phyloP scores from a whole-genome alignment of 2,797 vertebrate genomes.

The Petrocephalus sullivani region DNA sequence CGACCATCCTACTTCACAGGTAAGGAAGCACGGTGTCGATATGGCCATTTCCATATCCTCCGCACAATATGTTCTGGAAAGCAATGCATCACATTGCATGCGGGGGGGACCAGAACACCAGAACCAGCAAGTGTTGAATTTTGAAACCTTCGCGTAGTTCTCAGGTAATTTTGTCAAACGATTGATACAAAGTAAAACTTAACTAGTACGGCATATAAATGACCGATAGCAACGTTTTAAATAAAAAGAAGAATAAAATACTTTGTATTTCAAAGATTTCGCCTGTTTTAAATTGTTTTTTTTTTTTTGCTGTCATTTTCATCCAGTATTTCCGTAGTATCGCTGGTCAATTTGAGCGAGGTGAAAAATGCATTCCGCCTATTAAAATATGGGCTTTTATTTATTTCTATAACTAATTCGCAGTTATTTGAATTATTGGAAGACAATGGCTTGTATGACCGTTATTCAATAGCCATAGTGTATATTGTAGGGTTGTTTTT shows the following conservation, averaged over 20 bases:
- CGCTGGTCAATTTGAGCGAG: background rate
- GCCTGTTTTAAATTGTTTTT: background rate
- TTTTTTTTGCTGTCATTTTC: background rate
- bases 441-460: background rate
- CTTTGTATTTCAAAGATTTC: background rate
- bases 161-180: slow-evolving; percentile 5
- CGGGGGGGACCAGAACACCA: background rate
- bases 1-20: slow-evolving; percentile 85
- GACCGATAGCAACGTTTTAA: background rate
- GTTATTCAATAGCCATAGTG: background rate
- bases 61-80: background rate
- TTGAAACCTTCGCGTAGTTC: background rate
- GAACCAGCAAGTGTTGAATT: background rate
- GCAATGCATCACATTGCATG: background rate
- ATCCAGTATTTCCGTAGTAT: background rate
- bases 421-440: background rate
- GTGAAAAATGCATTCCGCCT: background rate
- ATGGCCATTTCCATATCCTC: background rate
- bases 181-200: slow-evolving; percentile 17
- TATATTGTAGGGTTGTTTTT: background rate
- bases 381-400: background rate
- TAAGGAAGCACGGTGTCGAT: slow-evolving; percentile 51
- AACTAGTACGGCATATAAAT: background rate
- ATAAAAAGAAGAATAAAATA: background rate
- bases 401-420: background rate